These are phyloP conservation scores for Lepidurus couesii DNA, from an alignment of 1,140 invertebrate species.

Conservation along the genomic window DNA sequence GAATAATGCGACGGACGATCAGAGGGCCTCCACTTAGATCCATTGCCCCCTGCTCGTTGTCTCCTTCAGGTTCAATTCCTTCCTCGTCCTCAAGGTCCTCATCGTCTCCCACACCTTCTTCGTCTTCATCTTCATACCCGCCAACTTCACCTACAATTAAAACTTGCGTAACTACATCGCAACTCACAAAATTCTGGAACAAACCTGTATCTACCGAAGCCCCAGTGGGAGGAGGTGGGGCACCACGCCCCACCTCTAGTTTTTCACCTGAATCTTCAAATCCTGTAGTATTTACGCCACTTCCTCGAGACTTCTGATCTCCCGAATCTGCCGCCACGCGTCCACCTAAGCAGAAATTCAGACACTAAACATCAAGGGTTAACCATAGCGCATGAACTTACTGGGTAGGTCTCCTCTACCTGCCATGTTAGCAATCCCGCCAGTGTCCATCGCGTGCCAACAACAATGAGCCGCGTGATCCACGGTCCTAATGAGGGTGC, in stretches of 20 bases:
- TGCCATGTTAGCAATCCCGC: background rate
- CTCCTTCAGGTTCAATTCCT: background rate
- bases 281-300: background rate
- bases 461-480: background rate
- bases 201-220: background rate
- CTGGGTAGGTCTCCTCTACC: background rate
- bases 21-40: background rate
- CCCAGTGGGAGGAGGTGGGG: background rate
- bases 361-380: background rate
- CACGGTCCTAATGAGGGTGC: background rate
- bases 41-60: background rate
- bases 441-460: slow-evolving; percentile 5
- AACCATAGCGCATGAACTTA: background rate
- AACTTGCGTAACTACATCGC: background rate
- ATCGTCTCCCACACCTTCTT: background rate
- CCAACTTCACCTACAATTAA: background rate
- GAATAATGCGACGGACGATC: background rate
- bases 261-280: background rate
- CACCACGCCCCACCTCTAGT: background rate
- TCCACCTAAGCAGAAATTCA: background rate
- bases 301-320: background rate
- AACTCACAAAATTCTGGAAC: background rate
- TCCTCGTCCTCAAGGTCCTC: background rate
- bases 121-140: background rate
- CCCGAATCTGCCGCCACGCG: background rate